phyloP scores from a whole-genome alignment of 2,797 vertebrate genomes.

The Hydrolagus colliei region DNA sequence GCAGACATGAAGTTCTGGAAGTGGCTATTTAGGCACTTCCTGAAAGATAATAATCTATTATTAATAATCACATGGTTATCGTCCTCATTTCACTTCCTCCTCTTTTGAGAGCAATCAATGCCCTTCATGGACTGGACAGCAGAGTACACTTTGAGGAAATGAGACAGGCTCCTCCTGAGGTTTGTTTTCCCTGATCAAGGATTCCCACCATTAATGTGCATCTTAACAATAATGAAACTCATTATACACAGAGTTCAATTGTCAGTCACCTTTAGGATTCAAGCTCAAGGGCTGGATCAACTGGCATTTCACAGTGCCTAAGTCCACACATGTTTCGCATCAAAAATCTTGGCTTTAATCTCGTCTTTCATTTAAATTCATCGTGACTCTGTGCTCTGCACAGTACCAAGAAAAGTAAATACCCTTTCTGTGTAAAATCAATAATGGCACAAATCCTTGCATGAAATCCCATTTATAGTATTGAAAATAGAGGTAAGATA shows the following conservation, averaged over 20 bases:
- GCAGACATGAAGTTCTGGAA: not conserved
- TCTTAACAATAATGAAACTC: not conserved
- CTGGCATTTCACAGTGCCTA: not conserved
- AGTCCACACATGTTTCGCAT: not conserved
- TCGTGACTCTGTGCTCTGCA: not conserved
- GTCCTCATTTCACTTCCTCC: not conserved
- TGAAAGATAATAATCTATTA: not conserved
- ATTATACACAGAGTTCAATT: not conserved
- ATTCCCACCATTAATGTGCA: not conserved
- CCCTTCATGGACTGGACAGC: not conserved
- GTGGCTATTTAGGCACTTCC: not conserved
- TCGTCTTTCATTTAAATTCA: not conserved
- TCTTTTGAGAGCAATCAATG: not conserved
- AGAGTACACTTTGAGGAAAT: not conserved
- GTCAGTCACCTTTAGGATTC: not conserved
- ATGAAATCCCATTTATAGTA: not conserved
- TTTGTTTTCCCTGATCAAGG: not conserved
- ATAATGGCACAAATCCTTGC: not conserved
- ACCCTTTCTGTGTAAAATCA: conserved; percentile 5
- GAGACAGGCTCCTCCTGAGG: not conserved
- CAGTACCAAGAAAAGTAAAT: not conserved
- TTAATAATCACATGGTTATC: not conserved
- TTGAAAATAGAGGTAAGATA: no score
- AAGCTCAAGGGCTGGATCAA: not conserved
- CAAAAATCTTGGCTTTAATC: not conserved